Evolutionary conservation across 2,113 vertebrate species (phyloP).

Genomic region (Psophia crepitans): DNA sequence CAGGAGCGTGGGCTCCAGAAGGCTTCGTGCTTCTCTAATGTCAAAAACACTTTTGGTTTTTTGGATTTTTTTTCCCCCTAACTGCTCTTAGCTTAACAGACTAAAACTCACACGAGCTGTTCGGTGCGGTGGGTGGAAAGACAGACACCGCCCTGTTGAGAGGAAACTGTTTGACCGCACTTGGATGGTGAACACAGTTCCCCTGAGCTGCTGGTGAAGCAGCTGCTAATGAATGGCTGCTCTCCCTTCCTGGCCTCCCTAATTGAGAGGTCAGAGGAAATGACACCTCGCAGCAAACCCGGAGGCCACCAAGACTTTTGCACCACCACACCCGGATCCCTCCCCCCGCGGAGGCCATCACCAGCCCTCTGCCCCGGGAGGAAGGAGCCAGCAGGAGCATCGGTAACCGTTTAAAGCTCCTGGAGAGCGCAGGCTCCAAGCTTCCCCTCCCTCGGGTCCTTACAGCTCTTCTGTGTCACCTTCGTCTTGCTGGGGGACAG

Average conservation of each 20-base stretch:
- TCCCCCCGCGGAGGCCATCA: not conserved
- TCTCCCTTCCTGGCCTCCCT: not conserved
- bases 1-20: not conserved
- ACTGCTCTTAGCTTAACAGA: not conserved
- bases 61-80: not conserved
- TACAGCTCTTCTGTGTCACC: not conserved
- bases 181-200: not conserved
- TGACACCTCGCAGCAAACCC: not conserved
- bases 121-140: not conserved
- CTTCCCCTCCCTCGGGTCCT: not conserved
- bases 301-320: not conserved
- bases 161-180: slow-evolving; percentile 29
- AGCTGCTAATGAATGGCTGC: not conserved
- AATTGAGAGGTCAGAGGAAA: not conserved
- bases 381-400: not conserved
- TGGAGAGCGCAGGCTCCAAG: not conserved
- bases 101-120: not conserved
- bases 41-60: not conserved
- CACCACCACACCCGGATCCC: not conserved
- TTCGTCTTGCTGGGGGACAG: not conserved
- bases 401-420: not conserved
- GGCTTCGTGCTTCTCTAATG: not conserved
- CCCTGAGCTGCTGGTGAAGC: not conserved
- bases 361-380: not conserved
- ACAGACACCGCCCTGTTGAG: not conserved